These are phyloP conservation scores for Lepidonotus clava DNA, from an alignment of 2,888 invertebrate species.

Conservation along the genomic window DNA sequence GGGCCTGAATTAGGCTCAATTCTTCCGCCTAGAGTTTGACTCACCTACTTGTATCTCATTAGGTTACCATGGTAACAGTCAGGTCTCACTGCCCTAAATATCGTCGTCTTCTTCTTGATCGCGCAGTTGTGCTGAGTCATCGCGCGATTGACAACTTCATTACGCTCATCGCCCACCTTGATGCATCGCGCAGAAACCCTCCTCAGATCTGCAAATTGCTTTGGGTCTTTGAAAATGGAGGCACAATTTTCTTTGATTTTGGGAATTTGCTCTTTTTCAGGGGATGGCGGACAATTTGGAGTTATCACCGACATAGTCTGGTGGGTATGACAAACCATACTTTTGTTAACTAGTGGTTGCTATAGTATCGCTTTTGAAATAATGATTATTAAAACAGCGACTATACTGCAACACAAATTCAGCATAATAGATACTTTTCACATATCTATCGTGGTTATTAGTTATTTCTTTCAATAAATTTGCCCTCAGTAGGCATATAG, in stretches of 20 bases:
- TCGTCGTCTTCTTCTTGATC: conserved; percentile 29
- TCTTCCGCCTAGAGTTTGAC: conserved; percentile 7
- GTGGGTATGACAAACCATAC: no score
- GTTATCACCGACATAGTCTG: no score
- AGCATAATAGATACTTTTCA: no score
- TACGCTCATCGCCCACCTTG: background rate
- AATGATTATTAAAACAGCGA: no score
- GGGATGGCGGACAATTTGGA: no score
- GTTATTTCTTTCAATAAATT: no score
- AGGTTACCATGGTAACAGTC: conserved; percentile 37
- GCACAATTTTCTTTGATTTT: background rate
- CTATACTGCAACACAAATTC: no score
- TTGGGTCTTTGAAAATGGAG: background rate
- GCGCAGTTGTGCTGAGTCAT: conserved; percentile 8
- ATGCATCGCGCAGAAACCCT: background rate
- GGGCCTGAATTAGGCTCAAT: no score
- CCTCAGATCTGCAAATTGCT: background rate
- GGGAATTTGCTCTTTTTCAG: background rate
- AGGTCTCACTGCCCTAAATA: background rate
- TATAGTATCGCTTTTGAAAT: no score
- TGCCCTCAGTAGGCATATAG: no score
- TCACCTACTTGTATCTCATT: conserved; percentile 40
- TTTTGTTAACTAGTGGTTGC: no score
- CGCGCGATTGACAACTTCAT: background rate
- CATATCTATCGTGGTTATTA: no score